A percentile compares a stretch with the other conserved stretches of the same genome.
These are phyloP conservation scores for Eudemis profundana DNA, from an alignment of 2,888 invertebrate species.

Conservation along the genomic window DNA sequence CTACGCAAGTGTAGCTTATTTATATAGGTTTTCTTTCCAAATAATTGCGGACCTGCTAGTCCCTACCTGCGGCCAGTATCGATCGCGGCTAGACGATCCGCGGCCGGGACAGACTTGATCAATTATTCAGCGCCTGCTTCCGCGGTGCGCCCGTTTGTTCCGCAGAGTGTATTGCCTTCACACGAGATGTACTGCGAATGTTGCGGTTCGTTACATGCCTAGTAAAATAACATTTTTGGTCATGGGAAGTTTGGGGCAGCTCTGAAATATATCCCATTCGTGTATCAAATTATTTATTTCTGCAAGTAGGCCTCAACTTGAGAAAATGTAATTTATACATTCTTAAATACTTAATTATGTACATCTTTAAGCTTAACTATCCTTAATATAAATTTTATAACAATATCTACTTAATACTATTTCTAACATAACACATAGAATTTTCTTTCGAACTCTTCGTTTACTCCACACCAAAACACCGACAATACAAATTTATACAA, in stretches of 20 bases:
- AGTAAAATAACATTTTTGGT: too few species aligned
- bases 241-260: too few species aligned
- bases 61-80: constrained; percentile 55
- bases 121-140: constrained; percentile 74
- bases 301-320: too few species aligned
- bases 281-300: constrained; percentile 7
- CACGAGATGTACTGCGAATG: constrained; percentile 9
- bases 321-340: too few species aligned
- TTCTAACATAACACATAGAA: too few species aligned
- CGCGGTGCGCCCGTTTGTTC: constrained; percentile 54
- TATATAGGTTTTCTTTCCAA: constrained; percentile 32
- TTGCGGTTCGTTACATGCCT: too few species aligned
- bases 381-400: too few species aligned
- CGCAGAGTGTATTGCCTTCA: constrained; percentile 36
- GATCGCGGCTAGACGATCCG: constrained; percentile 70
- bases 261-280: too few species aligned
- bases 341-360: too few species aligned
- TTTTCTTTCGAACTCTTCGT: too few species aligned
- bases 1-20: neutral
- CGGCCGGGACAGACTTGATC: constrained; percentile 68
- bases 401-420: too few species aligned
- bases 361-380: too few species aligned
- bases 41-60: constrained; percentile 11
- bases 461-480: neutral
- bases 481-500: neutral